Base-by-base conservation (phyloP, 2,888 invertebrate species). In the Scaptomyza flava region DNA sequence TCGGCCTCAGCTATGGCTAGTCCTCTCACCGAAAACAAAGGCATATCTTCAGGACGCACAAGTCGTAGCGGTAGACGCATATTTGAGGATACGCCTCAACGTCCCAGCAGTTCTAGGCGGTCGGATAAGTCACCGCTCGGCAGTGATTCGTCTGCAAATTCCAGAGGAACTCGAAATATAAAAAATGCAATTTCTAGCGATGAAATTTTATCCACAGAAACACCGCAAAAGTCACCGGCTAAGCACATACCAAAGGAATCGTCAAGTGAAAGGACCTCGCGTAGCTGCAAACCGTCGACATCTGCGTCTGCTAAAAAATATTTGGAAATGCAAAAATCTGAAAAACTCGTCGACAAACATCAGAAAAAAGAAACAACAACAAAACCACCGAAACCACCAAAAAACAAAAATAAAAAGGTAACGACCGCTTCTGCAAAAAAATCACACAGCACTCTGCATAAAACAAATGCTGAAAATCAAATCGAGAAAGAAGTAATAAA, bases 81-180 rank as follows among this genome's bases (percentile, higher is more conserved):
- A 0, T 51, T 23, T 9, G 41, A 31, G 9, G 43, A 50, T 9
- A 46, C 58, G 2, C 8, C 41, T 9, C 41, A 27, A 6, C 43
- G 47, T 12, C 59, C 66, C 3, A 60, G 14, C 23, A 80, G 60
- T 31, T 62, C 77, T 2, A 61, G 62, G 5, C 8, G 63, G 2
- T 33, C 36, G 7, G 50, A 46, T 0, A 66, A 34, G 9, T 64
- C 58, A 14, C 41, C 61, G 0, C 41, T 20, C 2, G 36, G 34
- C 27, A 67, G 59, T 5, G 58, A 34, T 23, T 46, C 20, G 14
- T n/a, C 38, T 11, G 14, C 27, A 20, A 43, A n/a, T 14, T n/a
- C 23, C 3, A 36, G 4, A 34, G 12, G 5, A 36, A 1, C 7
- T 8, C 12, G 3, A 31, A 34, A 14, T n/a, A 9, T 3, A 9